Conservation (phyloP, 2,888 invertebrate species). For the Patella caerulea region DNA sequence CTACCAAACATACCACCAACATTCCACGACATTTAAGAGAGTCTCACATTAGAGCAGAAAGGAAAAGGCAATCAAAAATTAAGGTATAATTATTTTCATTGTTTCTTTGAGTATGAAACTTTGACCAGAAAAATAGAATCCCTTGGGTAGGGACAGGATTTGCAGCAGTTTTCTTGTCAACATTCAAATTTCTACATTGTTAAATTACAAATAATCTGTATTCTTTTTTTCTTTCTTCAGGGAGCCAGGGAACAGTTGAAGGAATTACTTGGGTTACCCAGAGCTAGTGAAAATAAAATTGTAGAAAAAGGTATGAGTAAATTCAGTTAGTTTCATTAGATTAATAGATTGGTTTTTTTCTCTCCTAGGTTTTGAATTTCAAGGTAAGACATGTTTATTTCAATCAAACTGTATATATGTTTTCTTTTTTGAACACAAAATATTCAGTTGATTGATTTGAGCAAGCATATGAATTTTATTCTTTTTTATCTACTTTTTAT, state of each 20-base stretch:
- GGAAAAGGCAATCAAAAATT: slow-evolving; percentile 6
- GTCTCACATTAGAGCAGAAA: slow-evolving; percentile 4
- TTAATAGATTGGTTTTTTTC: background rate
- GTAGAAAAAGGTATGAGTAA: slow-evolving; percentile 4
- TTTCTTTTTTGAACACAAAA: too few species aligned
- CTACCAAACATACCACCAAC: background rate
- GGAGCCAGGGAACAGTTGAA: background rate
- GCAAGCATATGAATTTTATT: too few species aligned
- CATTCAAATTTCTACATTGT: too few species aligned
- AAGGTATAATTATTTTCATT: background rate
- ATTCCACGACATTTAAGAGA: background rate
- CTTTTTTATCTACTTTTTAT: too few species aligned
- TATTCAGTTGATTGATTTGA: too few species aligned
- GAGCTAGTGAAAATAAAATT: slow-evolving; percentile 10
- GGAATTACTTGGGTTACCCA: background rate
- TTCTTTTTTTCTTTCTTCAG: background rate
- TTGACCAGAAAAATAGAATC: too few species aligned
- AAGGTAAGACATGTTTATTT: slow-evolving; percentile 7
- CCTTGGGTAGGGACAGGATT: too few species aligned
- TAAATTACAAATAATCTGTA: too few species aligned
- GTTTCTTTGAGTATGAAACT: too few species aligned
- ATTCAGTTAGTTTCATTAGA: background rate
- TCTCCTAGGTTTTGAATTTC: background rate
- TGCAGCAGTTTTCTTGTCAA: too few species aligned
- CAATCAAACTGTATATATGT: background rate